phyloP scores from a whole-genome alignment of 92 coral and sea anemone species.

The Porites lobata region DNA sequence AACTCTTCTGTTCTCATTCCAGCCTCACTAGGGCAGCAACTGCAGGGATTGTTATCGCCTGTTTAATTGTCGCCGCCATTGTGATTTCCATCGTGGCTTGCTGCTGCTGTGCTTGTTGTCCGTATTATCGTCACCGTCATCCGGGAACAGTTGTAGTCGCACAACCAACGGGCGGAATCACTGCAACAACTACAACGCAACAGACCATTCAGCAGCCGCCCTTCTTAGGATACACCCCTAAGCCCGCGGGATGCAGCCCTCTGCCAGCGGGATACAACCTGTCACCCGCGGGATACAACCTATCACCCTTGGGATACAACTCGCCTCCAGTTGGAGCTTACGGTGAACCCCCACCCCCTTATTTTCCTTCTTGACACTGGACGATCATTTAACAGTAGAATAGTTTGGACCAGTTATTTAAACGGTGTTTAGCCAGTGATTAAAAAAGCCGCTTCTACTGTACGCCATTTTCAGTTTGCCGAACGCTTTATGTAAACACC shows the following conservation, averaged over 20 bases:
- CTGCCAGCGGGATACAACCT: background rate
- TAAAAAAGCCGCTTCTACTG: no score
- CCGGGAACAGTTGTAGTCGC: constrained; percentile 2
- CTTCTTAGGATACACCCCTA: background rate
- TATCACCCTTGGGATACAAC: background rate
- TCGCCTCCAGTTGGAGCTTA: background rate
- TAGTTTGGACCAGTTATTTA: no score
- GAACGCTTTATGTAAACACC: no score
- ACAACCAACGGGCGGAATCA: background rate
- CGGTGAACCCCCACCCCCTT: background rate
- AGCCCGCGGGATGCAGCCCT: background rate
- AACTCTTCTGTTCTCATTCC: background rate
- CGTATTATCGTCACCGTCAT: constrained; percentile 21
- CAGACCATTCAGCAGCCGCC: constrained; percentile 11
- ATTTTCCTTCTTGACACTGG: no score
- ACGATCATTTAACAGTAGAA: no score
- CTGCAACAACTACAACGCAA: background rate
- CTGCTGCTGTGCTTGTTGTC: constrained; percentile 37
- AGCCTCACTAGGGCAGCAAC: no score
- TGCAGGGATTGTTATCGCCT: background rate
- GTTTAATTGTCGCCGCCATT: background rate
- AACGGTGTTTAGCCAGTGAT: no score
- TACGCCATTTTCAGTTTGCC: no score
- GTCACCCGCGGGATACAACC: background rate
- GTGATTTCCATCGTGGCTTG: constrained; percentile 10